These are phyloP conservation scores for Kryptolebias marmoratus DNA, from an alignment of 2,113 vertebrate species.

Conservation along the genomic window DNA sequence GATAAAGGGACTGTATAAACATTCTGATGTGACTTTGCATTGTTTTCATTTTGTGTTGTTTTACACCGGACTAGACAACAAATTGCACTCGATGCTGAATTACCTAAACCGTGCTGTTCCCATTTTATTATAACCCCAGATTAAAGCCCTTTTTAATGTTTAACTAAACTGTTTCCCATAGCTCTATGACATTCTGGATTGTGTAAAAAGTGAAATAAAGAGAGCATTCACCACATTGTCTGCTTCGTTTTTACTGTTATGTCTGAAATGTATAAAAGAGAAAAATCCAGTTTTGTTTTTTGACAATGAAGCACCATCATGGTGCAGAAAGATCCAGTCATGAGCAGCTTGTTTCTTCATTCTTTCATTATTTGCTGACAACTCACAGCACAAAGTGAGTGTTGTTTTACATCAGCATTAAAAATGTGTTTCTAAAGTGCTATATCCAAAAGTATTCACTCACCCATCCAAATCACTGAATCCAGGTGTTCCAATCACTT, in stretches of 20 bases:
- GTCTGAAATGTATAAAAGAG: not conserved
- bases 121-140: constrained; percentile 17
- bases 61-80: constrained; percentile 3
- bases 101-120: constrained; percentile 6
- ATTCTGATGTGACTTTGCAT: constrained; percentile 7
- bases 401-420: not conserved
- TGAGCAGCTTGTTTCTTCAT: constrained; percentile 5
- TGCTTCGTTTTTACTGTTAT: constrained; percentile 23
- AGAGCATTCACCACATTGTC: not conserved
- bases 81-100: not conserved
- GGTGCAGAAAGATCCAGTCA: not conserved
- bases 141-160: constrained; percentile 5
- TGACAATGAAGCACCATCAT: constrained; percentile 38
- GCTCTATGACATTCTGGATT: not conserved
- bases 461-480: too few species aligned
- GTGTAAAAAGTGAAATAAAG: constrained; percentile 19
- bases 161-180: not conserved
- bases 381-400: not conserved
- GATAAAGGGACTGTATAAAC: constrained; percentile 23
- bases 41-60: constrained; percentile 13
- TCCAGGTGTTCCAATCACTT: too few species aligned
- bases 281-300: constrained; percentile 15
- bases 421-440: not conserved
- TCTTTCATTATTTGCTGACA: not conserved
- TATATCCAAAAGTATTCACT: too few species aligned